Evolutionary conservation across 2,888 invertebrate genomes (phyloP), one percentile per base, ranked within the genome.

Genomic region (Drosophila longiperda): DNA sequence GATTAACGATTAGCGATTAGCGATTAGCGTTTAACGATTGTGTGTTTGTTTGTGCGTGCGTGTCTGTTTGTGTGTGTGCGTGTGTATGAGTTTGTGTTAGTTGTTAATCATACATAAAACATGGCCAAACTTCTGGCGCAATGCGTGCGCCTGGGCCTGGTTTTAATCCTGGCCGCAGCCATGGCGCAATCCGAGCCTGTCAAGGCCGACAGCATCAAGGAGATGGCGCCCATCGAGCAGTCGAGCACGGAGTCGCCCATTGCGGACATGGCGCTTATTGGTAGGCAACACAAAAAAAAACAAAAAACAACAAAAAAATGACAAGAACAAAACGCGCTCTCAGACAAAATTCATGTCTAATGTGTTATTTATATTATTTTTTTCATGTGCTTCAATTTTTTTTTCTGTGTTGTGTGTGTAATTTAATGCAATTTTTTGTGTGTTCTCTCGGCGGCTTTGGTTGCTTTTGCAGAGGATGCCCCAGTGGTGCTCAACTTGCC

Each of bases 241-340:
- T 82, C 91, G n/a, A 55, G 38, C 34, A 91, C 92, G 64, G 87
- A 83, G 52, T 91, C 92, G 15, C 87, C 92, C 52, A 82, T 90
- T 59, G 91, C 89, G 59, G 90, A 91, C 53, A 89, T 90, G 82
- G 83, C 87, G 55, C 77, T 89, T 67, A 81, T 85, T 68, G 91
- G 91, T 91, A 87, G 91, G 92, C 83, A 74, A 49, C 34, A 48
- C 26, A 23, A 29, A 42, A 32, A 34, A 49, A 40, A 11, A 20
- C 9, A 26, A 12, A 8, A 29, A n/a, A 58, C 53, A 4, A 42
- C 17, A 23, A 2, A 26, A 34, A 54, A 6, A 34, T 65, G 32
- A 66, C 57, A 48, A 17, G 8, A 45, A 23, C 8, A 5, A 38
- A 38, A n/a, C 17, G 45, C 42, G 42, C 7, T 15, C 7, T 17